These are phyloP conservation scores for Turnix velox DNA, from an alignment of 2,113 vertebrate species.

Conservation along the genomic window DNA sequence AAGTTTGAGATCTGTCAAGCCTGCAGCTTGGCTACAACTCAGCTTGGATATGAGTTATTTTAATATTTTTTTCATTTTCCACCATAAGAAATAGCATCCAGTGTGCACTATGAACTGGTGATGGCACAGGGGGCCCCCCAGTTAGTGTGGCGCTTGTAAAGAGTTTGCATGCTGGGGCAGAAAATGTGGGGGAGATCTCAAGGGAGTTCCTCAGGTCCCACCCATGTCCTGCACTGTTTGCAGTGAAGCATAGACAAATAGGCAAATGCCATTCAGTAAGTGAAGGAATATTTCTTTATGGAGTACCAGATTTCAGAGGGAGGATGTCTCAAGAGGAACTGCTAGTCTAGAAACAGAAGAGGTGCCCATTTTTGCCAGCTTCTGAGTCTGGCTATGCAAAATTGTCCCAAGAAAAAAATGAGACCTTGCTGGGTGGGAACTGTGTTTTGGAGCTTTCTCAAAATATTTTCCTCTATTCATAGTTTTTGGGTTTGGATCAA, in stretches of 20 bases:
- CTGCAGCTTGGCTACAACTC: neutral
- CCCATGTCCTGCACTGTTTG: fast-evolving
- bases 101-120: neutral
- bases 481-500: neutral
- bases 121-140: neutral
- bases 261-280: neutral
- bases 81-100: neutral
- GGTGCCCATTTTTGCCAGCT: fast-evolving
- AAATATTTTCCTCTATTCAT: neutral
- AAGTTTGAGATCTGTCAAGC: neutral
- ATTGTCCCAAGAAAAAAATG: neutral
- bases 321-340: neutral
- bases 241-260: neutral
- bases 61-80: neutral
- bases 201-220: neutral
- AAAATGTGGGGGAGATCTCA: neutral
- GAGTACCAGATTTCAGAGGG: neutral
- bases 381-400: neutral
- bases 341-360: neutral
- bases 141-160: fast-evolving
- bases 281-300: neutral
- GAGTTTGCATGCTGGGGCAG: neutral
- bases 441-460: neutral
- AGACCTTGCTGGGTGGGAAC: fast-evolving
- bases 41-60: too few species aligned